Percentiles rank a stretch among this genome's conserved stretches.
Conservation (phyloP, 2,113 vertebrate genomes). For the Gymnocephalus cernua region DNA sequence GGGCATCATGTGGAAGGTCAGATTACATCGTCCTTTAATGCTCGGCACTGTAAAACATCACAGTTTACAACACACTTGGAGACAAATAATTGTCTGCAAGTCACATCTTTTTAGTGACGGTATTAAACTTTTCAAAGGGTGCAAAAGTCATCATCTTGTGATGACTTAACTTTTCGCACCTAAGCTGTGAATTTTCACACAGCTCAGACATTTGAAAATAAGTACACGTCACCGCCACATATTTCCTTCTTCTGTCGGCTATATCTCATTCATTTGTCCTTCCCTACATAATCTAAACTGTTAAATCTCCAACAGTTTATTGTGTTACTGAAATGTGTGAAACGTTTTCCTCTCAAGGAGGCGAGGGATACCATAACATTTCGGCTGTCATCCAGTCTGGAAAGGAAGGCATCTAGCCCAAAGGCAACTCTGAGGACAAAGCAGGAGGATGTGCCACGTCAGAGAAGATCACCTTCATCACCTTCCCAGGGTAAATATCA, state of each 20-base stretch:
- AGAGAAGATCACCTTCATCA: constrained; percentile 72
- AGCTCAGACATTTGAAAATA: constrained; percentile 24
- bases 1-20: not conserved
- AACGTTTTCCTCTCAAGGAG: constrained; percentile 59
- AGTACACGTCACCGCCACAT: not conserved
- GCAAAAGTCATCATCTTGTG: constrained; percentile 4
- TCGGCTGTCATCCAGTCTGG: constrained; percentile 78
- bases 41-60: not conserved
- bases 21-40: not conserved
- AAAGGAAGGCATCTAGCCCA: constrained; percentile 71
- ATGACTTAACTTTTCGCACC: constrained; percentile 27
- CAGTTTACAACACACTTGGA: not conserved
- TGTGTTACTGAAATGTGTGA: constrained; percentile 29
- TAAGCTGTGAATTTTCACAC: constrained; percentile 40
- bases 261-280: not conserved
- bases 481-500: constrained; percentile 82
- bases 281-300: constrained; percentile 1
- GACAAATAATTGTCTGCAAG: not conserved
- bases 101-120: not conserved
- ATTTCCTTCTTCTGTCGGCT: not conserved
- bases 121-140: constrained; percentile 13
- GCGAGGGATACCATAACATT: constrained; percentile 87
- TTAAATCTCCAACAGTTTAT: not conserved
- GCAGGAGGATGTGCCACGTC: constrained; percentile 50
- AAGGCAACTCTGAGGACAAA: constrained; percentile 38